phyloP scores from a whole-genome alignment of 2,888 invertebrate species.

The Ophion ellenae region DNA sequence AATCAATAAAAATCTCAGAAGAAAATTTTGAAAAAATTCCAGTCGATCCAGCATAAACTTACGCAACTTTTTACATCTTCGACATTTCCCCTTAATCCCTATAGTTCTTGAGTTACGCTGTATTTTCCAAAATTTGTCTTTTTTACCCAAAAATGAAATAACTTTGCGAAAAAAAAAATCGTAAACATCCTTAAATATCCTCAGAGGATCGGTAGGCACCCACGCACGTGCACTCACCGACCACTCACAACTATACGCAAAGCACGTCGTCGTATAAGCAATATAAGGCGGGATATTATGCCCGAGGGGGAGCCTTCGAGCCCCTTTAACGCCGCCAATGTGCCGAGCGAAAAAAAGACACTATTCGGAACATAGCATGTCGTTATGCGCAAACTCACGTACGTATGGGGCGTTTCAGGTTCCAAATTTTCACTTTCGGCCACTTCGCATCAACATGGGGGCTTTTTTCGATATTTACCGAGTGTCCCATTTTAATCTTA shows the following conservation, averaged over 20 bases:
- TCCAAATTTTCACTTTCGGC: neutral
- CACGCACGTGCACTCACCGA: neutral
- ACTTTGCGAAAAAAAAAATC: no score
- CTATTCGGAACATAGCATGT: neutral
- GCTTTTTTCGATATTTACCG: neutral
- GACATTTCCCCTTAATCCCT: no score
- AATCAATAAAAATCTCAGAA: no score
- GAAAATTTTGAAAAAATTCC: no score
- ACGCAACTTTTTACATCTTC: no score
- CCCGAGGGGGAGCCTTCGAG: conserved; percentile 24
- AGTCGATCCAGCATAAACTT: no score
- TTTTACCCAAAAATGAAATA: no score
- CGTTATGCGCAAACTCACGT: conserved; percentile 6
- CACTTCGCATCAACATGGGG: neutral
- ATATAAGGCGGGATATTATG: conserved; percentile 45
- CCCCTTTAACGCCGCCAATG: conserved; percentile 52
- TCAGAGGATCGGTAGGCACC: conserved; percentile 11
- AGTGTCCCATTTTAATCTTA: no score
- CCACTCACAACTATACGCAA: conserved; percentile 3
- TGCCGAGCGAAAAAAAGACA: neutral
- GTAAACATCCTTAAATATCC: conserved; percentile 29
- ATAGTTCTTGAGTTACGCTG: no score
- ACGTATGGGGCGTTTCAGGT: conserved; percentile 6
- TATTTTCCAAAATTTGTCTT: no score
- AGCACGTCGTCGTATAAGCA: conserved; percentile 31